Evolutionary conservation across 2,113 vertebrate species (phyloP), one percentile per base, ranked within the genome.

Genomic region (Numida meleagris): DNA sequence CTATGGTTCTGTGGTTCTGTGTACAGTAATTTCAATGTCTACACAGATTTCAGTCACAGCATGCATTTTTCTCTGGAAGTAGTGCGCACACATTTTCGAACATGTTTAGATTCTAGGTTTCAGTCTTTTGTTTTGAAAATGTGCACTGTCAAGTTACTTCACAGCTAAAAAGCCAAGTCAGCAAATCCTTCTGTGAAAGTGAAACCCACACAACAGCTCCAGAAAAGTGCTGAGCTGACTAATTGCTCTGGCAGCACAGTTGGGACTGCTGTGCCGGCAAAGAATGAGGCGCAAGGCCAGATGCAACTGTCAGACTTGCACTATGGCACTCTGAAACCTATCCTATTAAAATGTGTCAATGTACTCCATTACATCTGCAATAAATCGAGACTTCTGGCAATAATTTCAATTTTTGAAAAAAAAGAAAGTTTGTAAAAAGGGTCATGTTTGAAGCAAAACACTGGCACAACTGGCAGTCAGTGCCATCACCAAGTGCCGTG

Each of bases 131-230:
- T 40, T 90, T 76, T 46, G 51, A 36, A 72, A 88, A 77, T 36
- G 36, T 65, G 46, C 77, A 20, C 42, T 53, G 62, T 62, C 55
- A 75, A 88, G 45, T 42, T 63, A 63, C 63, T 82, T 86, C 25
- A 61, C 2, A 90, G 63, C 25, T 78, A 63, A 91, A 94, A 82
- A 42, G 12, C 40, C 40, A 92, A 73, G 16, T 57, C 70, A 88
- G 61, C 62, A 86, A 87, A 86, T 82, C 36, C 36, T 72, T 93
- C 61, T 62, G 61, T 58, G 79, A 55, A 75, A 31, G n/a, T 67
- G 38, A 72, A 78, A 53, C 14, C 19, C 27, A 36, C 19, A 55
- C 27, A 86, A 72, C 0, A 4, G 75, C 61, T 43, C 50, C 27
- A 45, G 33, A 15, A 18, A 86, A 93, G 65, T n/a, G 34, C 61